These are phyloP conservation scores for Cryptocephalus moraei DNA, from an alignment of 2,888 invertebrate species.

Conservation along the genomic window DNA sequence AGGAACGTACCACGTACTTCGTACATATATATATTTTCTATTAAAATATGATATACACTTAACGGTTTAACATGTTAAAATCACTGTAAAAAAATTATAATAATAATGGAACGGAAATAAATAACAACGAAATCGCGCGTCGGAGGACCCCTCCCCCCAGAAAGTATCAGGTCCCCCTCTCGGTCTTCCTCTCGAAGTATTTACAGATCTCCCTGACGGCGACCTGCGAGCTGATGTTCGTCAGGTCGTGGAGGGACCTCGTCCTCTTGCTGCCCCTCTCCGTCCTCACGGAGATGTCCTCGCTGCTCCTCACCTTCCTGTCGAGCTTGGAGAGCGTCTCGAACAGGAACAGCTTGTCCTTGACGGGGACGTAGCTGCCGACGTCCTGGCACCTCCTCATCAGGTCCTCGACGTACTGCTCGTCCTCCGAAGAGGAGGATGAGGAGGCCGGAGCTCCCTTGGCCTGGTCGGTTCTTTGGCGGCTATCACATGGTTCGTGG, in stretches of 20 bases:
- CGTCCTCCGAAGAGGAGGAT: constrained; percentile 17
- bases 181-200: constrained; percentile 51
- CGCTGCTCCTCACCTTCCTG: constrained; percentile 52
- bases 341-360: constrained; percentile 58
- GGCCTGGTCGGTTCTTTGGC: neutral
- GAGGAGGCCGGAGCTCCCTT: no score
- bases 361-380: constrained; percentile 59
- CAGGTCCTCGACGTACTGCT: constrained; percentile 40
- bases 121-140: no score
- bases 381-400: constrained; percentile 45
- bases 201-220: constrained; percentile 58
- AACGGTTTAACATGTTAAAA: no score
- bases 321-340: constrained; percentile 57
- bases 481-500: neutral
- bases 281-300: constrained; percentile 44
- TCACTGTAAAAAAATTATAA: no score
- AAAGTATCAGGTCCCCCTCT: constrained; percentile 5
- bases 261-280: constrained; percentile 45
- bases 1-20: no score
- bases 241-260: constrained; percentile 55
- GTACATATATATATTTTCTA: no score
- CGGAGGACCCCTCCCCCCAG: no score
- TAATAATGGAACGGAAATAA: no score
- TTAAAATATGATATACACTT: no score
- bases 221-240: constrained; percentile 37